These are phyloP conservation scores for Oreotragus oreotragus DNA, from an alignment of 2,113 vertebrate genomes.

Conservation along the genomic window DNA sequence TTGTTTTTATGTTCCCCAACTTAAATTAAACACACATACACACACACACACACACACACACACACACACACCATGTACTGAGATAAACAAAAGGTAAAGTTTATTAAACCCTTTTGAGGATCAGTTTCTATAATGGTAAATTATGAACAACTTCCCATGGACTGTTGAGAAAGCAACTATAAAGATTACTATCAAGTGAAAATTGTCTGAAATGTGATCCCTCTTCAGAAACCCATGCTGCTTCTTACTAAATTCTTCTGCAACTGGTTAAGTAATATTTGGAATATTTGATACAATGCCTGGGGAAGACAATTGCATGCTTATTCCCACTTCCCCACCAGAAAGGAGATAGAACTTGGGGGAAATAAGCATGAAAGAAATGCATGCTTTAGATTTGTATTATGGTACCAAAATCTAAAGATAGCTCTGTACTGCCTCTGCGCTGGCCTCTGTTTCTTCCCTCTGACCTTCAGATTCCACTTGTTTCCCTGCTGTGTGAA, in stretches of 20 bases:
- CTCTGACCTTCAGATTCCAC: neutral
- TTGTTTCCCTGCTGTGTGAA: neutral
- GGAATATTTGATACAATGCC: neutral
- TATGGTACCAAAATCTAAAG: neutral
- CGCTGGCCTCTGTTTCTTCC: neutral
- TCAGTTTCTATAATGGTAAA: neutral
- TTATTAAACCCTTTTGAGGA: neutral
- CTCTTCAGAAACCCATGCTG: neutral
- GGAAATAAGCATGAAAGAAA: neutral
- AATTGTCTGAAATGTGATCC: neutral
- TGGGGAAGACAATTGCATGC: neutral
- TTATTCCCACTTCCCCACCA: neutral
- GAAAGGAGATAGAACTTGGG: neutral
- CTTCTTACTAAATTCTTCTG: neutral
- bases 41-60: too few relatives aligned
- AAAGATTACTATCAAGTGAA: neutral
- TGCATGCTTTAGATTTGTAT: neutral
- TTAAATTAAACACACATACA: too few relatives aligned
- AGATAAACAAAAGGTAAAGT: neutral
- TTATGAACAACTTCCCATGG: neutral
- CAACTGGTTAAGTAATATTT: neutral
- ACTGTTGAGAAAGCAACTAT: neutral
- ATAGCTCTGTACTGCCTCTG: neutral
- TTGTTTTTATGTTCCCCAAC: neutral
- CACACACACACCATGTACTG: neutral